Conservation (phyloP, 2,888 invertebrate species). For the Meta bourneti region DNA sequence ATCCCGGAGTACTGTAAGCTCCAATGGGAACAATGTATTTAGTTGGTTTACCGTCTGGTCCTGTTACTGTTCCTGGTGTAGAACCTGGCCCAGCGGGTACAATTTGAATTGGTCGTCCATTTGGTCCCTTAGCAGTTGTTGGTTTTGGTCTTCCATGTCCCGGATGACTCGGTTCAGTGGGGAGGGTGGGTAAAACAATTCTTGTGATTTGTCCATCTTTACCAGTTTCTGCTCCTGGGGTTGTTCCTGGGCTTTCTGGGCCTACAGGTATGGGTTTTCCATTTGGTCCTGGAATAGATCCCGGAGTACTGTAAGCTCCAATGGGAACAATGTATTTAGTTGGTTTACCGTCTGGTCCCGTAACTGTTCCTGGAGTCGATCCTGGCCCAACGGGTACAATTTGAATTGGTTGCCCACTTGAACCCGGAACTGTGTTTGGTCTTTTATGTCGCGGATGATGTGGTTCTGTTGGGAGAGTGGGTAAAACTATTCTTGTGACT, state of each 20-base stretch:
- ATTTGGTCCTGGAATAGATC: slow-evolving; percentile 20
- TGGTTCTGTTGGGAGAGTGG: slow-evolving; percentile 1
- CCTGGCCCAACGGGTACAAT: neutral
- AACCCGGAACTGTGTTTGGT: neutral
- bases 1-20: slow-evolving; percentile 31
- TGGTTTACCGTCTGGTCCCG: slow-evolving; percentile 21
- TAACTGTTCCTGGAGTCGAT: neutral
- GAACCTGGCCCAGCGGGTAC: slow-evolving; percentile 23
- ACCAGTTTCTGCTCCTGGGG: slow-evolving; percentile 21
- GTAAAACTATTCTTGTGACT: neutral
- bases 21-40: slow-evolving; percentile 7
- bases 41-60: neutral
- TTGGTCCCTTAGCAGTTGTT: neutral
- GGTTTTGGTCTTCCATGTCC: neutral
- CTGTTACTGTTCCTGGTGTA: slow-evolving; percentile 27
- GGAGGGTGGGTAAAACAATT: slow-evolving; percentile 9
- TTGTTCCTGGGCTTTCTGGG: slow-evolving; percentile 33
- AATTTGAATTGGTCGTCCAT: slow-evolving; percentile 8
- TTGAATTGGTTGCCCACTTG: neutral
- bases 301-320: slow-evolving; percentile 34
- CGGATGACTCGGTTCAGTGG: neutral
- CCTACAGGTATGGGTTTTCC: slow-evolving; percentile 20
- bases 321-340: slow-evolving; percentile 22
- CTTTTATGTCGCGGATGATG: neutral
- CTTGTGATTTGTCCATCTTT: slow-evolving; percentile 22